Conservation (phyloP, 2,797 vertebrate genomes). For the Sebastes matsubarae region DNA sequence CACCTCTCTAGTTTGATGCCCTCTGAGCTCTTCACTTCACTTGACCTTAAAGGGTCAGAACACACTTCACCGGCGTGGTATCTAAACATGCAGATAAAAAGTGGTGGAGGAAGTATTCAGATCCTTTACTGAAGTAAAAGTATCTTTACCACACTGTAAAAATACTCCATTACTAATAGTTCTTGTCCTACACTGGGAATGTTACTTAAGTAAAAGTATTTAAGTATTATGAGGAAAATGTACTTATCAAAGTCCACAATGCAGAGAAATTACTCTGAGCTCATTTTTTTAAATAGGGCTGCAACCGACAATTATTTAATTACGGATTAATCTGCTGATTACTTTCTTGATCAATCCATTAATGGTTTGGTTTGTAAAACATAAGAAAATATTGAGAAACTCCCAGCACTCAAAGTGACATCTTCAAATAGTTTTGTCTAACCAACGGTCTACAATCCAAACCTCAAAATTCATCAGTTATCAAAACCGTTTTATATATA, state of each 20-base stretch:
- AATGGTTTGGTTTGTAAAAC: background rate
- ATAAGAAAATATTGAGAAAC: background rate
- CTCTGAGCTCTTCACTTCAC: constrained; percentile 2
- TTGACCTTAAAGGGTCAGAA: background rate
- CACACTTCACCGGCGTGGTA: background rate
- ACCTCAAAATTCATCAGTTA: background rate
- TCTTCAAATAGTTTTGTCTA: background rate
- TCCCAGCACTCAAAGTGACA: background rate
- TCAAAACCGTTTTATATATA: background rate
- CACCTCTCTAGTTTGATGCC: constrained; percentile 11
- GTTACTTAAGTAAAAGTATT: background rate
- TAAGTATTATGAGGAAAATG: background rate
- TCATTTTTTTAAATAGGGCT: background rate
- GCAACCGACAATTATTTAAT: background rate
- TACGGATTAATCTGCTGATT: background rate
- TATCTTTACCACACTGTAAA: background rate
- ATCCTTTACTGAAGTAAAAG: background rate
- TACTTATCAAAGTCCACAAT: background rate
- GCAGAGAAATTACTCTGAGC: no score
- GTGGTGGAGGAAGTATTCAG: background rate
- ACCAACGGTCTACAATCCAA: background rate
- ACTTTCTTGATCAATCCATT: background rate
- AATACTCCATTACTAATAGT: background rate
- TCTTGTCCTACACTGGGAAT: background rate
- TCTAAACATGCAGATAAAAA: background rate